phyloP scores from a whole-genome alignment of 30 jellyfish, hydroid and myxozoan genomes.

The Cassiopea andromeda region DNA sequence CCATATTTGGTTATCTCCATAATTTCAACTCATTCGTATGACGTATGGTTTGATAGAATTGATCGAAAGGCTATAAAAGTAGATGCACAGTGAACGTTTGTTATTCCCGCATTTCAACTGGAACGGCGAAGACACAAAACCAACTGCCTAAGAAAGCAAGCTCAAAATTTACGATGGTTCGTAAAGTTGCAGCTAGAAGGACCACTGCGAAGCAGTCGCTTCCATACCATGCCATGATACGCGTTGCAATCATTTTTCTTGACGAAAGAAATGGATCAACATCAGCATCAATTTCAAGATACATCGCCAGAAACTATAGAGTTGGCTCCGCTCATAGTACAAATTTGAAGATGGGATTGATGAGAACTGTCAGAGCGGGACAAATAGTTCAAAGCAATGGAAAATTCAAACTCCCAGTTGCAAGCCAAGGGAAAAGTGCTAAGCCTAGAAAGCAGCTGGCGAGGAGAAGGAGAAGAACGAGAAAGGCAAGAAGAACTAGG shows the following conservation, averaged over 20 bases:
- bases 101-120: conserved; percentile 7
- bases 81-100: background rate
- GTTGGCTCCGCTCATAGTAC: conserved; percentile 50
- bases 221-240: conserved; percentile 44
- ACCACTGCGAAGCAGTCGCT: conserved; percentile 24
- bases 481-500: background rate
- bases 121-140: conserved; percentile 16
- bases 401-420: conserved; percentile 37
- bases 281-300: conserved; percentile 42
- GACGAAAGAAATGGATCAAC: conserved; percentile 55
- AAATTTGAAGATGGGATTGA: conserved; percentile 50
- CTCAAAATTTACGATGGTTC: conserved; percentile 66
- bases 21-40: background rate
- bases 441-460: background rate
- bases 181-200: conserved; percentile 56
- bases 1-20: background rate
- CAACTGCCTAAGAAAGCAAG: background rate
- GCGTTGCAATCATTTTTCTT: conserved; percentile 55
- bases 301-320: conserved; percentile 46
- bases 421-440: background rate
- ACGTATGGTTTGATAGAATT: conserved; percentile 1
- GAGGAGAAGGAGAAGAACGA: background rate
- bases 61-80: conserved; percentile 2
- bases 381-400: conserved; percentile 33
- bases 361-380: conserved; percentile 59